phyloP scores from a whole-genome alignment of 2,888 invertebrate species.

The Molorchus minor region DNA sequence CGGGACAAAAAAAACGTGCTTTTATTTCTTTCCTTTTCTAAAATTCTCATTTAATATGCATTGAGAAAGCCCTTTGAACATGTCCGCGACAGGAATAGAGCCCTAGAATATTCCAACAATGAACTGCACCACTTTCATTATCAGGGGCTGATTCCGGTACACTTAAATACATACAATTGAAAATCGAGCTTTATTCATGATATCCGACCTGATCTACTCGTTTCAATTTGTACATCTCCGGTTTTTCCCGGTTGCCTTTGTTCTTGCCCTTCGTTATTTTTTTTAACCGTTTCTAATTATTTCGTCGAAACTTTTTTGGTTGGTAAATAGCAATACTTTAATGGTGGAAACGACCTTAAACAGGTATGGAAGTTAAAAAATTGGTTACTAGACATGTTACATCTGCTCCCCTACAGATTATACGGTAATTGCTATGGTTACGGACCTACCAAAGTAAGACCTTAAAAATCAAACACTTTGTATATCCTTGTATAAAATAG shows the following conservation, averaged over 20 bases:
- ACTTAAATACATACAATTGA: conserved; percentile 33
- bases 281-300: background rate
- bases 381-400: too few species aligned
- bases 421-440: too few species aligned
- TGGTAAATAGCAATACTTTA: background rate
- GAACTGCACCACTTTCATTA: conserved; percentile 31
- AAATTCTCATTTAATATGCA: conserved; percentile 11
- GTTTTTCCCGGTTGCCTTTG: background rate
- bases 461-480: too few species aligned
- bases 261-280: background rate
- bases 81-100: conserved; percentile 12
- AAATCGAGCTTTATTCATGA: conserved; percentile 30
- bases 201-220: conserved; percentile 19
- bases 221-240: conserved; percentile 13
- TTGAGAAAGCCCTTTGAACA: conserved; percentile 7
- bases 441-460: too few species aligned
- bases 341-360: background rate
- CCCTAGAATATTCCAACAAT: conserved; percentile 10
- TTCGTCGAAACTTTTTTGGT: background rate
- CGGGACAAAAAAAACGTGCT: background rate
- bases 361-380: too few species aligned
- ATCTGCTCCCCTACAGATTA: too few species aligned
- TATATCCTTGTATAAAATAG: too few species aligned
- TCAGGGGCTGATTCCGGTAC: conserved; percentile 24
- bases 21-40: conserved; percentile 3